phyloP scores from a whole-genome alignment of 2,113 vertebrate species.

The Fregetta grallaria region DNA sequence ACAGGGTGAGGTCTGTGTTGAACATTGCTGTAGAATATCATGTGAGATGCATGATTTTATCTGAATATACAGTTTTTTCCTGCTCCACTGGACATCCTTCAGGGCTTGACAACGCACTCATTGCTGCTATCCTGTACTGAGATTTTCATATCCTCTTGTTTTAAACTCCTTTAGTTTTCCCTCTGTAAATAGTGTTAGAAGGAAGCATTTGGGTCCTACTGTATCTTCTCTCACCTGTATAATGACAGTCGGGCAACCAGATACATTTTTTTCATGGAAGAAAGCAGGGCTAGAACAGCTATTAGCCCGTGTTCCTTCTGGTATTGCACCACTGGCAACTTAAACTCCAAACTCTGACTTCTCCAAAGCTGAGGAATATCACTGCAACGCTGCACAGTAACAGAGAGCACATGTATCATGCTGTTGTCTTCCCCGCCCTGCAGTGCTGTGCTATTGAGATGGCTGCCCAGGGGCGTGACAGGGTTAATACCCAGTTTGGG shows the following conservation, averaged over 20 bases:
- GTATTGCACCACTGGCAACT: neutral
- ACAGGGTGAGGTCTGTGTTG: neutral
- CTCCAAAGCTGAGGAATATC: neutral
- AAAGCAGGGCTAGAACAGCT: neutral
- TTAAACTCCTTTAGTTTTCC: neutral
- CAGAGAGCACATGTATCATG: fast-evolving
- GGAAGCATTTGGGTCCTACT: neutral
- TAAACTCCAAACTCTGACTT: neutral
- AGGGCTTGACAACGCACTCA: neutral
- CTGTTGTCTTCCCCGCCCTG: neutral
- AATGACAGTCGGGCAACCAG: neutral
- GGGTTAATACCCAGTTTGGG: neutral
- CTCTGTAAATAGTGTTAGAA: neutral
- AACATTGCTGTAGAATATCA: neutral
- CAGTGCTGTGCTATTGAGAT: neutral
- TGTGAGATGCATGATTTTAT: neutral
- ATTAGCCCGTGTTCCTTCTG: neutral
- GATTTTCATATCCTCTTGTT: neutral
- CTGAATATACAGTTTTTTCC: neutral
- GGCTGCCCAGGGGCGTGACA: neutral
- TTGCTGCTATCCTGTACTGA: neutral
- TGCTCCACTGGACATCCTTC: neutral
- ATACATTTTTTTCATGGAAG: neutral
- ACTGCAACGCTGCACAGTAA: fast-evolving
- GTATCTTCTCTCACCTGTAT: neutral